A percentile compares a stretch with the other conserved stretches of the same genome.
phyloP scores from a whole-genome alignment of 1,140 invertebrate genomes.

The Arion vulgaris region DNA sequence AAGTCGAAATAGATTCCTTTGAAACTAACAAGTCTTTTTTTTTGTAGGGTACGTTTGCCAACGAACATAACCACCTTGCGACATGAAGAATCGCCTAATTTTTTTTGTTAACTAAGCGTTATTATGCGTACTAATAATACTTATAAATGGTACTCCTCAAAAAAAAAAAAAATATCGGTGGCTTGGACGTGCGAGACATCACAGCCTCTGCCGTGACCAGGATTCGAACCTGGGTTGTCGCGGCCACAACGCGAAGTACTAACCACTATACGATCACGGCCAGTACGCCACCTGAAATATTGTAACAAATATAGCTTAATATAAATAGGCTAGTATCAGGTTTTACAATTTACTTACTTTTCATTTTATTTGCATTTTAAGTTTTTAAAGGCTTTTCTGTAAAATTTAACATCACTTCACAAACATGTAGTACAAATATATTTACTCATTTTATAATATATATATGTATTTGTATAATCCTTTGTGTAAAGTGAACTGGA shows the following conservation, averaged over 20 bases:
- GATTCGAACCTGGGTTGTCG: slow-evolving; percentile 94
- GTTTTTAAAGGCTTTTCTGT: no score
- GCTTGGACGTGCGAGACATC: slow-evolving; percentile 33
- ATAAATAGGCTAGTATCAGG: background rate
- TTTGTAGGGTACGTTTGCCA: no score
- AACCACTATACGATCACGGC: slow-evolving; percentile 94
- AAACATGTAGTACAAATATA: background rate
- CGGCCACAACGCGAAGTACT: slow-evolving; percentile 93
- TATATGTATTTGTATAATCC: background rate
- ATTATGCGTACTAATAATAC: no score
- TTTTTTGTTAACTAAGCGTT: no score
- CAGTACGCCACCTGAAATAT: slow-evolving; percentile 20
- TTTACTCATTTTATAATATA: background rate
- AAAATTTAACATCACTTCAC: background rate
- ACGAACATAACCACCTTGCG: no score
- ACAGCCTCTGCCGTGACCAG: slow-evolving; percentile 85
- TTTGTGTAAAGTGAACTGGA: background rate
- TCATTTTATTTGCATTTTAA: no score
- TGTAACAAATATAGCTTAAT: background rate
- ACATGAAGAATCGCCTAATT: no score
- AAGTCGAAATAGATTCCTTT: no score
- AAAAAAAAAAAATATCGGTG: slow-evolving; percentile 29
- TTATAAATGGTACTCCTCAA: no score
- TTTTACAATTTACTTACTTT: no score
- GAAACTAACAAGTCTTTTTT: no score